Evolutionary conservation across 2,113 vertebrate genomes (phyloP), one percentile per base, ranked within the genome.

Genomic region (Vicugna pacos): DNA sequence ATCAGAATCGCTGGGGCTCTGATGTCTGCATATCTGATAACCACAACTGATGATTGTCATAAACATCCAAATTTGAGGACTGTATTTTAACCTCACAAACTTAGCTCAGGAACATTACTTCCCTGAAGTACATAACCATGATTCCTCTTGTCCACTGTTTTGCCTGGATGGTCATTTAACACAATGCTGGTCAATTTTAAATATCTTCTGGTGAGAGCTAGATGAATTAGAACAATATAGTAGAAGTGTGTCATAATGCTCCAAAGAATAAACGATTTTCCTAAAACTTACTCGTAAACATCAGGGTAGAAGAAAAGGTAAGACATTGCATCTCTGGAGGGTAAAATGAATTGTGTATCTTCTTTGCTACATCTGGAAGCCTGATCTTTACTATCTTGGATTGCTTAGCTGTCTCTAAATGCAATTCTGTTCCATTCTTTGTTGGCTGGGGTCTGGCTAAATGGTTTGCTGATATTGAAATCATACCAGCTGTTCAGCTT

Each of bases 401-500:
- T n/a, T 87, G 6, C 48, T 80, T 79, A 60, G 28, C 46, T 96
- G 1, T 82, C 50, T 87, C 24, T n/a, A 76, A 54, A 17, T 42
- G 62, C 56, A 64, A 54, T 62, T 81, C 46, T 58, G 17, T 58
- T 73, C 50, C 20, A 54, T 60, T 72, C 28, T 42, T 50, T 32
- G 4, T 42, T 91, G 64, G 28, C 22, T 48, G 75, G 2, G 5
- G 11, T 75, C 62, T 93, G 54, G 56, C 82, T 97, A 80, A 65
- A 89, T 72, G 22, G 24, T 62, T 81, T 94, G 38, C 58, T 75
- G 89, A 54, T 62, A 46, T 17, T 56, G 82, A 94, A 92, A 85
- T 92, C 58, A 89, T 6, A 83, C 28, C 85, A 93, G 77, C 64
- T 94, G 81, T 73, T 70, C 85, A 94, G 46, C 46, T 96, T 93